These are phyloP conservation scores for Pagetopsis macropterus DNA, from an alignment of 2,797 vertebrate genomes.

Conservation along the genomic window DNA sequence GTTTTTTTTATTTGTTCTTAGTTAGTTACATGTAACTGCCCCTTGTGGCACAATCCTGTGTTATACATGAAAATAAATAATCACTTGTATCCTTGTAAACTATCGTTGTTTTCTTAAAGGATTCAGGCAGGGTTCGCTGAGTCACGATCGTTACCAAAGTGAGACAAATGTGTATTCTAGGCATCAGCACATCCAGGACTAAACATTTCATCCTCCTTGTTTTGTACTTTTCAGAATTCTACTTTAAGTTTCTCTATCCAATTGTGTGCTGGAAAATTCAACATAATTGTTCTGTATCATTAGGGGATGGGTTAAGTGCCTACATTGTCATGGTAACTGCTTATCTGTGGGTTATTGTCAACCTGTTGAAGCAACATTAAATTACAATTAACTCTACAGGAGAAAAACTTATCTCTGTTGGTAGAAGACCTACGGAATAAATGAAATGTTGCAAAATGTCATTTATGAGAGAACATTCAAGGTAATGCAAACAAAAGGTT, in stretches of 20 bases:
- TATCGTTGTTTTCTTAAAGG: background rate
- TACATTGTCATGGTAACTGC: constrained; percentile 2
- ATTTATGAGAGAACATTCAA: background rate
- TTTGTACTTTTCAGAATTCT: background rate
- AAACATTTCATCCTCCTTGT: background rate
- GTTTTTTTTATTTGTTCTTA: no score
- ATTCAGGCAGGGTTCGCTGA: background rate
- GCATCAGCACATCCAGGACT: background rate
- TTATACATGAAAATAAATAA: no score
- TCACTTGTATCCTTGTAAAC: no score
- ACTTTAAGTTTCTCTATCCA: background rate
- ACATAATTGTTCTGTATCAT: background rate
- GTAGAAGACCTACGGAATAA: background rate
- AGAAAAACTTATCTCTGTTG: background rate
- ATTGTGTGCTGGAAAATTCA: background rate
- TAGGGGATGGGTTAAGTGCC: background rate
- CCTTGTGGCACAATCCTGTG: no score
- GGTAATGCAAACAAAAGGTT: background rate
- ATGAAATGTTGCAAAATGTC: background rate
- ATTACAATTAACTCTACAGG: constrained; percentile 7
- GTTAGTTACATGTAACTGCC: no score
- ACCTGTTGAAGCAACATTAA: background rate
- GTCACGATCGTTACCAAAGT: background rate
- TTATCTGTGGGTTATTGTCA: background rate
- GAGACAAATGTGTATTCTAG: constrained; percentile 17